Evolutionary conservation across 1,140 invertebrate genomes (phyloP).

Genomic region (Elysia chlorotica): DNA sequence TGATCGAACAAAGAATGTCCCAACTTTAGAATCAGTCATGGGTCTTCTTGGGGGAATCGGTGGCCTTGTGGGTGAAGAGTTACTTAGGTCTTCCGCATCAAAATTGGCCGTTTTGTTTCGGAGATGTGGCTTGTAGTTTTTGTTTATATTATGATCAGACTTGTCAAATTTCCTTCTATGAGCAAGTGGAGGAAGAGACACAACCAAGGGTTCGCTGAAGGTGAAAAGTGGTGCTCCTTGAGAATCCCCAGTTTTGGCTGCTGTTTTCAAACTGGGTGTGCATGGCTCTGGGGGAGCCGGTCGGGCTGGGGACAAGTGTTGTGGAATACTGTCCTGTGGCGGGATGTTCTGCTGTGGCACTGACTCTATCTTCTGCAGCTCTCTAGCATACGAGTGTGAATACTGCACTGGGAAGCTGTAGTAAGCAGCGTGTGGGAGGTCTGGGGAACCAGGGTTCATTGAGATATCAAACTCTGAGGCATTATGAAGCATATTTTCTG

Average conservation of each 20-base stretch:
- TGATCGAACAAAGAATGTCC: background rate
- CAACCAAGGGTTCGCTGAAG: background rate
- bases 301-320: background rate
- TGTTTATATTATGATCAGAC: background rate
- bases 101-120: background rate
- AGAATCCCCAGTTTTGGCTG: background rate
- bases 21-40: background rate
- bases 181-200: background rate
- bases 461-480: too few relatives aligned
- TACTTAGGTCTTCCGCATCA: background rate
- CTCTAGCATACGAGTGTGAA: constrained; percentile 1
- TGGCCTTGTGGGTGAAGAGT: too few relatives aligned
- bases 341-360: background rate
- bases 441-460: too few relatives aligned
- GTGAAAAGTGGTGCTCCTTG: too few relatives aligned
- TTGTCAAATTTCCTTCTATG: background rate
- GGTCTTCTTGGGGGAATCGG: background rate
- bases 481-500: too few relatives aligned
- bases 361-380: background rate
- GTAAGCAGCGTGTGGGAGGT: too few relatives aligned
- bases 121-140: constrained; percentile 7
- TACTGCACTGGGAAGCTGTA: background rate
- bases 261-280: background rate
- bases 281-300: background rate
- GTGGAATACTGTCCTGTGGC: background rate